phyloP scores from a whole-genome alignment of 2,113 vertebrate species.

The Aspidoscelis tigris region DNA sequence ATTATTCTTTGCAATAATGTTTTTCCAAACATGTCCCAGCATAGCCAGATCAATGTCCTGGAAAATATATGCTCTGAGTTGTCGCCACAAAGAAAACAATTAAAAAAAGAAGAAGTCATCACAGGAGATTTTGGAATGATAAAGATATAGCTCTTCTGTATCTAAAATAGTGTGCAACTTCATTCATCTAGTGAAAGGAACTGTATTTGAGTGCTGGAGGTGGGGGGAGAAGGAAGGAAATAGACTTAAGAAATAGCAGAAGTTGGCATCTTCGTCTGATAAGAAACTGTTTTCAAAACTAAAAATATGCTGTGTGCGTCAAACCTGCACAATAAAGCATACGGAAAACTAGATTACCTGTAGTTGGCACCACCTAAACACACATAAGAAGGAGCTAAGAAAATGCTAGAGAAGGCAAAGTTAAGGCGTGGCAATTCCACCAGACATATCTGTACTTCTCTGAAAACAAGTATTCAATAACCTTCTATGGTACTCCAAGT shows the following conservation, averaged over 20 bases:
- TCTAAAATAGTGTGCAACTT: neutral
- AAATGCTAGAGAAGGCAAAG: neutral
- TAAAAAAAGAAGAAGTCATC: neutral
- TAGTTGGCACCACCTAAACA: conserved; percentile 3
- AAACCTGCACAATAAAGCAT: neutral
- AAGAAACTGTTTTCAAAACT: conserved; percentile 4
- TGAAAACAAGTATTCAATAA: neutral
- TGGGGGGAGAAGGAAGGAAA: neutral
- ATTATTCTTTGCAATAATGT: neutral
- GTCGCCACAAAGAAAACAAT: neutral
- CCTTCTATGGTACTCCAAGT: neutral
- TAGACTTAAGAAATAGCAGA: neutral
- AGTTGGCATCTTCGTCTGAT: neutral
- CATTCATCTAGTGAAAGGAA: neutral
- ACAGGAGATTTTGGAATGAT: neutral
- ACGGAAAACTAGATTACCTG: neutral
- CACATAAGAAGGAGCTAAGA: neutral
- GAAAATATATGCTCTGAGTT: conserved; percentile 3
- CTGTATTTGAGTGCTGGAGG: neutral
- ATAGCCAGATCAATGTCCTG: neutral
- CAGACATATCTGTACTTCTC: neutral
- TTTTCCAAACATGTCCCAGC: neutral
- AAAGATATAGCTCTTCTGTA: neutral
- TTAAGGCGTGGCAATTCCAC: neutral
- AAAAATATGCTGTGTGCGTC: neutral